Evolutionary conservation across 1,140 invertebrate genomes (phyloP), one percentile per base, ranked within the genome.

Genomic region (Drosophila oshimai): DNA sequence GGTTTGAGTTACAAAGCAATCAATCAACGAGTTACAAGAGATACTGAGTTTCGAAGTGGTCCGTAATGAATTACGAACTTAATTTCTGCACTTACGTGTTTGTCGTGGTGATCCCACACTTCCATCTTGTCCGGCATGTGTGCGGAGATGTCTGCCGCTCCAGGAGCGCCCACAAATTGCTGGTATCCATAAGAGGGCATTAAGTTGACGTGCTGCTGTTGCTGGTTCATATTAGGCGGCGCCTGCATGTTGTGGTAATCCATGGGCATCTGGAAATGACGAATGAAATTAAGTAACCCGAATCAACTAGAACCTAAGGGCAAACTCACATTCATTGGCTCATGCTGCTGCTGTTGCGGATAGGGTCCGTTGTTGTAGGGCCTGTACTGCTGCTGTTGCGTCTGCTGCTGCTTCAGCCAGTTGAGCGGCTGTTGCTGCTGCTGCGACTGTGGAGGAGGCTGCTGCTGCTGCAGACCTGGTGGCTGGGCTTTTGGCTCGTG

Each of bases 61-160:
- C n/a, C n/a, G n/a, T n/a, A n/a, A n/a, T n/a, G n/a, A n/a, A n/a
- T n/a, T n/a, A n/a, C n/a, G n/a, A n/a, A n/a, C n/a, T n/a, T n/a
- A n/a, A n/a, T n/a, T n/a, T n/a, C n/a, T n/a, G n/a, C 2, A 18
- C 88, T 90, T 53, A 91, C 90, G 76, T 90, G 90, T 44, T 91
- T 91, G 20, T 91, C 90, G 51, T 90, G 89, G 54, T 90, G 89
- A 62, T 91, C 90, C 90, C 90, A 91, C 49, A 67, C 60, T 49
- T 91, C 90, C 39, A 89, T 73, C 42, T 90, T 90, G 18, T 90
- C 89, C 6, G 89, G 73, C 72, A 90, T 73, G 45, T 90, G 89
- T 3, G 53, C 67, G 13, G 74, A 33, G 33, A 88, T 81, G 33
- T 90, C 86, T 20, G 55, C 67, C 10, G 73, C 64, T 17, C 61